phyloP scores from a whole-genome alignment of 2,113 vertebrate genomes.

The Trachemys scripta region DNA sequence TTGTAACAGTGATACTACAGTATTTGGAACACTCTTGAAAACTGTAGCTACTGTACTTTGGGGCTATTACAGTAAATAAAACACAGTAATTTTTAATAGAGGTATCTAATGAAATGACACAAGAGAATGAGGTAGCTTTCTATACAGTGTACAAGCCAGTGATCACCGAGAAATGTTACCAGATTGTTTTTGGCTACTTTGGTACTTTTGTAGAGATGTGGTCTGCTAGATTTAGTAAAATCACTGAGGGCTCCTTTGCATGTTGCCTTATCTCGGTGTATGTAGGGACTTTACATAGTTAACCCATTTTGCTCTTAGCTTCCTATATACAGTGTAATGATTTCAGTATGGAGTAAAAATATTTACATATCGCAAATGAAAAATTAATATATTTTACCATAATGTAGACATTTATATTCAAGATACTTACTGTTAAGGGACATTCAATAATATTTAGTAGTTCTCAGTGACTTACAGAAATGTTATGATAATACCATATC shows the following conservation, averaged over 20 bases:
- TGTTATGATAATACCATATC: not conserved
- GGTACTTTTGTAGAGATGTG: not conserved
- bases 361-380: not conserved
- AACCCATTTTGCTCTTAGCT: not conserved
- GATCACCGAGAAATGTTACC: not conserved
- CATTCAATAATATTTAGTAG: not conserved
- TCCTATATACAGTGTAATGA: not conserved
- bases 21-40: not conserved
- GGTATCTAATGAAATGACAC: not conserved
- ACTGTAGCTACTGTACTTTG: not conserved
- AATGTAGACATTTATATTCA: not conserved
- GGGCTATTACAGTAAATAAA: not conserved
- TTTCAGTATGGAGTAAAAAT: not conserved
- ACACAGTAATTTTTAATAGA: not conserved
- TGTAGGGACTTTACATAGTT: not conserved
- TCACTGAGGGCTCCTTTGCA: fast-evolving
- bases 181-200: not conserved
- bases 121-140: not conserved
- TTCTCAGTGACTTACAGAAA: not conserved
- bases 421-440: not conserved
- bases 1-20: not conserved
- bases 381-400: not conserved
- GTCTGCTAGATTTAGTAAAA: not conserved
- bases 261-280: not conserved
- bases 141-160: fast-evolving